These are phyloP conservation scores for Paedocypris sp. DNA, from an alignment of 2,113 vertebrate genomes.

Conservation along the genomic window DNA sequence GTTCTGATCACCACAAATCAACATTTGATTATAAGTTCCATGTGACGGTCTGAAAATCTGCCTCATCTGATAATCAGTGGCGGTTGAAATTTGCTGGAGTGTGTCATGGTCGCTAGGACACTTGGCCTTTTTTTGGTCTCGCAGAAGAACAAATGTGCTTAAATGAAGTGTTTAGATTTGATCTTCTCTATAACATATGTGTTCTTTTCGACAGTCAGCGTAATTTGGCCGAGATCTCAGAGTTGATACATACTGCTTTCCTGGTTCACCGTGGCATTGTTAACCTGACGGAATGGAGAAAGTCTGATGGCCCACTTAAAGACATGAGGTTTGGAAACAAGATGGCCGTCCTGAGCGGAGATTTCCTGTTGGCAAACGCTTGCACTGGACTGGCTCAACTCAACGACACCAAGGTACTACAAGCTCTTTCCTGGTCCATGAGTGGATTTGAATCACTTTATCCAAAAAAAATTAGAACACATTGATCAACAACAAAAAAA, in stretches of 20 bases:
- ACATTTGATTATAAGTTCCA: constrained; percentile 64
- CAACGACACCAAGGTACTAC: constrained; percentile 86
- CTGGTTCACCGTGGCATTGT: constrained; percentile 94
- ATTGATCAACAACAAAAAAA: too few species aligned
- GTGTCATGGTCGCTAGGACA: background rate
- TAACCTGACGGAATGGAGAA: constrained; percentile 77
- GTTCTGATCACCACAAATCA: constrained; percentile 59
- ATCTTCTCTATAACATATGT: background rate
- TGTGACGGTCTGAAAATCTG: background rate
- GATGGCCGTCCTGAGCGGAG: constrained; percentile 91
- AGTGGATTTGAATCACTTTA: too few species aligned
- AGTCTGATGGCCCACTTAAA: constrained; percentile 81
- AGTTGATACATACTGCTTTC: constrained; percentile 93
- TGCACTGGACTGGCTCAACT: constrained; percentile 84
- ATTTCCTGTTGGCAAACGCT: constrained; percentile 91
- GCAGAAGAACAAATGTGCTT: constrained; percentile 6
- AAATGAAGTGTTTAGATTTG: background rate
- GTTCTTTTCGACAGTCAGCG: constrained; percentile 66
- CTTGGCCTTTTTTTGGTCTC: constrained; percentile 35
- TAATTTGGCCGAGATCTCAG: constrained; percentile 91
- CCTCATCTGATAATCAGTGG: constrained; percentile 56
- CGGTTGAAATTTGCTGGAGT: constrained; percentile 52
- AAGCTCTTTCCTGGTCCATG: too few species aligned
- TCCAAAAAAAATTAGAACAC: too few species aligned
- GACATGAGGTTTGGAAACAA: constrained; percentile 99